phyloP scores from a whole-genome alignment of 2,797 vertebrate species.

The Acanthurus leucopareius region DNA sequence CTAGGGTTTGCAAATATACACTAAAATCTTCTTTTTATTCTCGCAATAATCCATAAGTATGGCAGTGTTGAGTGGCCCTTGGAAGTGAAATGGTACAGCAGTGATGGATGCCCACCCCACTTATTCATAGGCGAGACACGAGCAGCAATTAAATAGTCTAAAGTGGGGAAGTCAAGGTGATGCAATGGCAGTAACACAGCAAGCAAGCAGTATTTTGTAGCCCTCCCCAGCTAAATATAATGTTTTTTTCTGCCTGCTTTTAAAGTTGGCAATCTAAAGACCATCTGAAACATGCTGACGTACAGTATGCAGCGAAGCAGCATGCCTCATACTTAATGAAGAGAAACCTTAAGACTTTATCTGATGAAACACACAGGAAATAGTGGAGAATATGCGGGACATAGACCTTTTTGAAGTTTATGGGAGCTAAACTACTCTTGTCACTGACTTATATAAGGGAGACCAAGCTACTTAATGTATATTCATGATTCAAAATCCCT shows the following conservation, averaged over 20 bases:
- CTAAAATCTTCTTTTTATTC: neutral
- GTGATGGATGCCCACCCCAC: conserved; percentile 16
- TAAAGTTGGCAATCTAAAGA: conserved; percentile 57
- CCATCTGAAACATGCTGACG: conserved; percentile 57
- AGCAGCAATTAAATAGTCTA: conserved; percentile 52
- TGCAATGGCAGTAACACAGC: conserved; percentile 58
- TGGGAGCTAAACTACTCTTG: conserved; percentile 44
- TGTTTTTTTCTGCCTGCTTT: conserved; percentile 52
- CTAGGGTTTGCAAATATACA: neutral
- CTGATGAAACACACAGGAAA: conserved; percentile 77
- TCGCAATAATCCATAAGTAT: neutral
- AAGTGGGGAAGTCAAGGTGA: conserved; percentile 66
- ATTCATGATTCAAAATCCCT: conserved; percentile 55
- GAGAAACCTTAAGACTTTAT: conserved; percentile 59
- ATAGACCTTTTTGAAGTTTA: conserved; percentile 56
- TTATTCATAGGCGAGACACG: conserved; percentile 48
- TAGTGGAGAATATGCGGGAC: conserved; percentile 31
- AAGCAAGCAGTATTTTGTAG: conserved; percentile 45
- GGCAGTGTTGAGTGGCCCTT: neutral
- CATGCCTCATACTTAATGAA: conserved; percentile 41
- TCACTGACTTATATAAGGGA: conserved; percentile 43
- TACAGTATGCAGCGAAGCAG: conserved; percentile 43
- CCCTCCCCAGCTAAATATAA: conserved; percentile 35
- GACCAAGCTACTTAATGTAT: conserved; percentile 41
- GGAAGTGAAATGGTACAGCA: conserved; percentile 10